Percentiles rank a stretch among this genome's conserved stretches.
These are phyloP conservation scores for Gasterosteus nipponicus DNA, from an alignment of 2,113 vertebrate genomes.

Conservation along the genomic window DNA sequence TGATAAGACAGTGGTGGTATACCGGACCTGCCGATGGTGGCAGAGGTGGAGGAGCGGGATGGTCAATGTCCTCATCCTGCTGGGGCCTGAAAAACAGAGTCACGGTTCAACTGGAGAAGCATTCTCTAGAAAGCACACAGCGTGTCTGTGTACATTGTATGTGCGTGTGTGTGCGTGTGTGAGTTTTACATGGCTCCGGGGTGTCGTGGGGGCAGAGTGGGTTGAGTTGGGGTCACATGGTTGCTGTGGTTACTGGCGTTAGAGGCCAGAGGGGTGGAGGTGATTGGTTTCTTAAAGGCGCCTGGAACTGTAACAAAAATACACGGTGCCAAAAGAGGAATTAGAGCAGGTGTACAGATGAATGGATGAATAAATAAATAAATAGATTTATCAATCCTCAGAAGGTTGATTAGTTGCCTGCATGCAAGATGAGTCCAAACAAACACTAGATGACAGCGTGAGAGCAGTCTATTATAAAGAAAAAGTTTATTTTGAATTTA, in stretches of 20 bases:
- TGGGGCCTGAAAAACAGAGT: slow-evolving; percentile 56
- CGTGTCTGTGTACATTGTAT: neutral
- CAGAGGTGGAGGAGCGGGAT: slow-evolving; percentile 50
- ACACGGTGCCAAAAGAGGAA: neutral
- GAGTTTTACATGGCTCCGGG: slow-evolving; percentile 70
- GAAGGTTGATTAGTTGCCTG: neutral
- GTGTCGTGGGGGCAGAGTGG: slow-evolving; percentile 86
- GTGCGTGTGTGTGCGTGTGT: neutral
- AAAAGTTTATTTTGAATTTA: neutral
- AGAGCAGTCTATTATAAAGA: neutral
- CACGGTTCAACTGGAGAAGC: neutral
- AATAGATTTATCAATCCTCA: neutral
- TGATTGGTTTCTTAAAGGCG: slow-evolving; percentile 41
- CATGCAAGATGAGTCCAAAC: neutral
- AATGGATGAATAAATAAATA: neutral
- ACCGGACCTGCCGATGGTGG: slow-evolving; percentile 63
- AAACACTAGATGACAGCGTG: neutral
- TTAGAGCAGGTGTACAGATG: neutral
- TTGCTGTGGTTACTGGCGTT: slow-evolving; percentile 58
- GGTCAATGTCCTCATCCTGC: slow-evolving; percentile 82
- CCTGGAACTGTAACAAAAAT: slow-evolving; percentile 52
- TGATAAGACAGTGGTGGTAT: neutral
- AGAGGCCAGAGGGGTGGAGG: slow-evolving; percentile 48
- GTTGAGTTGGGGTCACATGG: slow-evolving; percentile 50
- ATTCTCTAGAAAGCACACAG: neutral